Conservation (phyloP, 2,113 vertebrate species). For the Hippopotamus amphibius region DNA sequence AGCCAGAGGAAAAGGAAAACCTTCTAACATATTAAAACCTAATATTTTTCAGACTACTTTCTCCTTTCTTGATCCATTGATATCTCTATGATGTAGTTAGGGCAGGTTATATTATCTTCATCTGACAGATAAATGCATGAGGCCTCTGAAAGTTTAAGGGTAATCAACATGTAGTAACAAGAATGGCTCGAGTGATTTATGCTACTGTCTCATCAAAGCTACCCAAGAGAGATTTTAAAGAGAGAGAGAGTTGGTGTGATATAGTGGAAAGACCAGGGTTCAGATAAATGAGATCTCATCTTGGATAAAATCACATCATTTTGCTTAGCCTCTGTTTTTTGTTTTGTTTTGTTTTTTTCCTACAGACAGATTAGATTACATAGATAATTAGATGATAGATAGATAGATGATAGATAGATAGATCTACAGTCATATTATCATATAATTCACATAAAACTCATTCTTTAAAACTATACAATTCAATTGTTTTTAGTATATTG, state of each 20-base stretch:
- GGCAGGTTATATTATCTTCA: background rate
- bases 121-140: background rate
- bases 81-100: background rate
- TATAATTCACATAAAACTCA: background rate
- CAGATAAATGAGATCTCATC: background rate
- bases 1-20: background rate
- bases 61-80: background rate
- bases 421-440: background rate
- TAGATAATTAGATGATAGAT: background rate
- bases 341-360: background rate
- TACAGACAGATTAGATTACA: background rate
- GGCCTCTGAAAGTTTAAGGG: background rate
- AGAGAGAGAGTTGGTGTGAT: background rate
- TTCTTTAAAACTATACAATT: background rate
- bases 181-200: background rate
- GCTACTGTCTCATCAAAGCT: background rate
- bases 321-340: background rate
- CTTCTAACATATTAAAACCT: background rate
- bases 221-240: background rate
- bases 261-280: background rate
- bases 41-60: background rate
- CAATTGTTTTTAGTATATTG: background rate
- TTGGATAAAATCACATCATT: background rate
- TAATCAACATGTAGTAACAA: background rate
- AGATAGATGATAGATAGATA: background rate